These are phyloP conservation scores for Bombycilla garrulus DNA, from an alignment of 2,113 vertebrate species.

Conservation along the genomic window DNA sequence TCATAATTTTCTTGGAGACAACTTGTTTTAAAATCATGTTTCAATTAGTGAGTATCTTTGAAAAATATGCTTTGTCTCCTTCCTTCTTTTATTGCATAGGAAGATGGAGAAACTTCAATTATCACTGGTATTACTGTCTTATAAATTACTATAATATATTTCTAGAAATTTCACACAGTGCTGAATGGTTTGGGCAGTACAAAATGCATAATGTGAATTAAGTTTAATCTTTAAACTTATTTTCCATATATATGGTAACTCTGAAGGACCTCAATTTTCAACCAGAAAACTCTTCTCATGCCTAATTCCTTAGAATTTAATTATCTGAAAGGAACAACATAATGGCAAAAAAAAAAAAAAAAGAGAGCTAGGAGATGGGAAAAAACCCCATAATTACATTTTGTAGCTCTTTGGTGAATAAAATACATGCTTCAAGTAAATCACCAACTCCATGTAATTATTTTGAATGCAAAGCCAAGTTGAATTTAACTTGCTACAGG, in stretches of 20 bases:
- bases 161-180: not conserved
- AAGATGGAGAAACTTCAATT: not conserved
- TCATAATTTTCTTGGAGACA: not conserved
- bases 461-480: slow-evolving; percentile 14
- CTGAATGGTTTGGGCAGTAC: not conserved
- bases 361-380: not conserved
- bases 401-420: not conserved
- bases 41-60: not conserved
- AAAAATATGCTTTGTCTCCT: not conserved
- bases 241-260: not conserved
- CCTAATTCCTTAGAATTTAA: not conserved
- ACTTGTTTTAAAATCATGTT: not conserved
- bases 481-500: slow-evolving; percentile 6
- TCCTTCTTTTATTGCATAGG: not conserved
- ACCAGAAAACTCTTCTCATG: not conserved
- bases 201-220: not conserved
- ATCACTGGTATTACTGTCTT: not conserved
- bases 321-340: not conserved
- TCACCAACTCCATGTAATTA: slow-evolving; percentile 21
- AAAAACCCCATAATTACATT: not conserved
- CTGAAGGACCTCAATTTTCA: not conserved
- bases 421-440: slow-evolving; percentile 12
- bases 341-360: not conserved
- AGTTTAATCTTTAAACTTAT: not conserved
- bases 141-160: not conserved